A percentile compares a stretch with the other conserved stretches of the same genome.
Evolutionary conservation across 1,140 invertebrate species (phyloP).

Genomic region (Dryas iulia): DNA sequence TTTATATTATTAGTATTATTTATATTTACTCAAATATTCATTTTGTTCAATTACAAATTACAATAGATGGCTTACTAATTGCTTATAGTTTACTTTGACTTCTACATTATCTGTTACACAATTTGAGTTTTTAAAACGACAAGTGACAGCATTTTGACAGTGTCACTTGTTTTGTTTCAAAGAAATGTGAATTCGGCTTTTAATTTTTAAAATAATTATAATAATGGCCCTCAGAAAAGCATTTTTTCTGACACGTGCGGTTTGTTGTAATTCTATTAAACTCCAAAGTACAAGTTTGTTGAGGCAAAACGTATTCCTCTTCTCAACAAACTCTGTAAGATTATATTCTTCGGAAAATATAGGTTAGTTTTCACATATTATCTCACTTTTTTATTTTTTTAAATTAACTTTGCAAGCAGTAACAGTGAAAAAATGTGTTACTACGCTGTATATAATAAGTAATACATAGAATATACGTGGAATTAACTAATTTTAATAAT

Average conservation of each 20-base stretch:
- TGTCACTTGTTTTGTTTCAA: slow-evolving; percentile 30
- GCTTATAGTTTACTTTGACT: background rate
- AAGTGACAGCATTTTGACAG: slow-evolving; percentile 13
- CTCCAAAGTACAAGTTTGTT: slow-evolving; percentile 50
- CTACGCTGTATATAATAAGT: too few relatives aligned
- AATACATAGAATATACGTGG: too few relatives aligned
- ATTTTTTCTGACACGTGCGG: slow-evolving; percentile 56
- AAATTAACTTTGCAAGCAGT: too few relatives aligned
- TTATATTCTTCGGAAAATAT: slow-evolving; percentile 62
- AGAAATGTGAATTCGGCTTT: slow-evolving; percentile 55
- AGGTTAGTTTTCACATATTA: slow-evolving; percentile 62
- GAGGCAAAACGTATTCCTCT: slow-evolving; percentile 55
- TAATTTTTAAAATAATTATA: slow-evolving; percentile 34
- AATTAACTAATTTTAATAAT: background rate
- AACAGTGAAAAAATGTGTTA: too few relatives aligned
- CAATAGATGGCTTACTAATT: too few relatives aligned
- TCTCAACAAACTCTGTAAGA: slow-evolving; percentile 54
- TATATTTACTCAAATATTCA: too few relatives aligned
- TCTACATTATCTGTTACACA: background rate
- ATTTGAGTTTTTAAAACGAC: background rate
- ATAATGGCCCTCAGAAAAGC: slow-evolving; percentile 71
- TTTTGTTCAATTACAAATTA: too few relatives aligned
- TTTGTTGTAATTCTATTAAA: slow-evolving; percentile 49
- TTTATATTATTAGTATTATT: too few relatives aligned
- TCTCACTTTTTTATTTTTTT: too few relatives aligned